These are phyloP conservation scores for Clunio marinus DNA, from an alignment of 2,888 invertebrate genomes.

Conservation along the genomic window DNA sequence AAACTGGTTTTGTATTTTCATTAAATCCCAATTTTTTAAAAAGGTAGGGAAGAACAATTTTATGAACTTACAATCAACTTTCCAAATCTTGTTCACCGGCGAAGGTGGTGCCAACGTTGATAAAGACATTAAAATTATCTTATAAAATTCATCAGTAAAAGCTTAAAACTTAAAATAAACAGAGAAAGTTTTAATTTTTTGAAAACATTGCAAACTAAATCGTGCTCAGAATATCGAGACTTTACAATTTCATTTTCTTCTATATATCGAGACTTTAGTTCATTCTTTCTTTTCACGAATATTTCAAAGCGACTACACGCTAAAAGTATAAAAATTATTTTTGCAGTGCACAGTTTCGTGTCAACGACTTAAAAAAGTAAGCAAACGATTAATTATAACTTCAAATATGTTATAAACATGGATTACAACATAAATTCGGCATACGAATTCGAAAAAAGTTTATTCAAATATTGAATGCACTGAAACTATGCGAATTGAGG, in stretches of 20 bases:
- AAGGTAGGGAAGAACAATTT: background rate
- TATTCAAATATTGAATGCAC: background rate
- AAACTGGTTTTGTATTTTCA: too few species aligned
- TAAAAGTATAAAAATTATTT: background rate
- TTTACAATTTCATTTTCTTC: too few species aligned
- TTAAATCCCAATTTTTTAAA: too few species aligned
- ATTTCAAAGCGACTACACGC: constrained; percentile 8
- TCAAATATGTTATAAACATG: background rate
- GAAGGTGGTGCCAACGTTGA: constrained; percentile 48
- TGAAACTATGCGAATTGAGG: too few species aligned
- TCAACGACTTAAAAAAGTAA: constrained; percentile 25
- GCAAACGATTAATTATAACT: background rate
- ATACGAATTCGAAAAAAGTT: background rate
- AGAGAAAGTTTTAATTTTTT: too few species aligned
- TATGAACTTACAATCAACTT: constrained; percentile 56
- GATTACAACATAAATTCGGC: background rate
- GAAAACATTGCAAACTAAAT: too few species aligned
- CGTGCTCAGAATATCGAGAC: too few species aligned
- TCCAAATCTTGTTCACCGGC: constrained; percentile 58
- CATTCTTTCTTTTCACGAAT: too few species aligned
- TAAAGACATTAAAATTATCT: background rate
- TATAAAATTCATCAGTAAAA: background rate
- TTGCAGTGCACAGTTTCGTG: constrained; percentile 31
- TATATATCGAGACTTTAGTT: too few species aligned
- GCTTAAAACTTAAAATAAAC: too few species aligned